Evolutionary conservation across 2,888 invertebrate species (phyloP), one percentile per base, ranked within the genome.

Genomic region (Allolobophora icterica): DNA sequence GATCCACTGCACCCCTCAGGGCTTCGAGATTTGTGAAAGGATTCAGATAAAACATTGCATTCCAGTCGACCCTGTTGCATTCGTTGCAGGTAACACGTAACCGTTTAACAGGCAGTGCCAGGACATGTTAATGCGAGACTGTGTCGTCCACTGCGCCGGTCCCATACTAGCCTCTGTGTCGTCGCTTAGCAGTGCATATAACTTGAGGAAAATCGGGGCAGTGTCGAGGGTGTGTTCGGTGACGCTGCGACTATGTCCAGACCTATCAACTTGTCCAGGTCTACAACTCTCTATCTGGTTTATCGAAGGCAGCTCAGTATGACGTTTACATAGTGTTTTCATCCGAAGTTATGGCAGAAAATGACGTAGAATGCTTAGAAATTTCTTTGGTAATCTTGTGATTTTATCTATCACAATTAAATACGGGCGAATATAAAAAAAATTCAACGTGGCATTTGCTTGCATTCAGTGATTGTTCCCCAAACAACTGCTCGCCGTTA

Each of bases 91-190:
- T 38, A 87, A n/a, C 38, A 38, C 6, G 34, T 87, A 87, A 38
- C 35, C 87, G 38, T 87, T 87, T 35, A 38, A 87, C 87, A 38
- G 87, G 87, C 87, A 87, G 24, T 87, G 87, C 87, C 87, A 87
- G 35, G 38, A 87, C 87, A 3, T 24, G 4, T 19, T 21, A 21
- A 6, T 38, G 17, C 8, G 87, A 24, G 38, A 87, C 17, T 87
- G 21, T 34, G 38, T 13, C 15, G 87, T 35, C 33, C n/a, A 33
- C 35, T 11, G 8, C 13, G 15, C 38, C 21, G 1, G 38, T 87
- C 87, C 87, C 87, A 87, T 38, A 87, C 87, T 87, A 87, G 87
- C 87, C 87, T 87, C 87, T 87, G 87, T 87, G 87, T 35, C 17
- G 84, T 35, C 52, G 8, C 30, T 71, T n/a, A 71, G 13, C 71